These are phyloP conservation scores for Xenotilapia longispinis DNA, from an alignment of 2,113 vertebrate genomes.

Conservation along the genomic window DNA sequence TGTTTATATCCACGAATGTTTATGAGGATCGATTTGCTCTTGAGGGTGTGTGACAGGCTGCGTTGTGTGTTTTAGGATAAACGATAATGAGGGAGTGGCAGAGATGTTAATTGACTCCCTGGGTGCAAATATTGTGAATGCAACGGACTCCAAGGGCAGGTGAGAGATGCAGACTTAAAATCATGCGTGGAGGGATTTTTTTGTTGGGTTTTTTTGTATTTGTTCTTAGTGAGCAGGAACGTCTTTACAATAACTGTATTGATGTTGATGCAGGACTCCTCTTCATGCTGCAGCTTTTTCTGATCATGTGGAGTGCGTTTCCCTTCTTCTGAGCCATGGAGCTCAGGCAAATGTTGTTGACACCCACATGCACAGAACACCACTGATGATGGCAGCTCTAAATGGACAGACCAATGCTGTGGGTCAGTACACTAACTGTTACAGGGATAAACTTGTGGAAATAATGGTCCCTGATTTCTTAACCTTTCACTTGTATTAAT, in stretches of 20 bases:
- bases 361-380: constrained; percentile 78
- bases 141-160: constrained; percentile 90
- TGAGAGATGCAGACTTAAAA: constrained; percentile 39
- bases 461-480: background rate
- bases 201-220: background rate
- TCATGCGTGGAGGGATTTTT: background rate
- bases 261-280: constrained; percentile 74
- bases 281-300: constrained; percentile 97
- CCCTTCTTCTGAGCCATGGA: constrained; percentile 90
- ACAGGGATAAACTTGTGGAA: background rate
- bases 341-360: constrained; percentile 86
- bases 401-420: constrained; percentile 95
- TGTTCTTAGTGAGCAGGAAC: background rate
- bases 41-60: background rate
- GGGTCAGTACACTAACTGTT: constrained; percentile 68
- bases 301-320: constrained; percentile 92
- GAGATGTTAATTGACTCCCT: constrained; percentile 93
- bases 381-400: constrained; percentile 97
- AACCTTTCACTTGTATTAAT: background rate
- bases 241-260: background rate
- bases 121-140: constrained; percentile 83
- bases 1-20: background rate
- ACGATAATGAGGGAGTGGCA: constrained; percentile 92
- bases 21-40: background rate
- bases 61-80: constrained; percentile 78